Percentiles rank a stretch among this genome's conserved stretches.
Evolutionary conservation across 2,113 vertebrate species (phyloP).

Genomic region (Acanthisitta chloris): DNA sequence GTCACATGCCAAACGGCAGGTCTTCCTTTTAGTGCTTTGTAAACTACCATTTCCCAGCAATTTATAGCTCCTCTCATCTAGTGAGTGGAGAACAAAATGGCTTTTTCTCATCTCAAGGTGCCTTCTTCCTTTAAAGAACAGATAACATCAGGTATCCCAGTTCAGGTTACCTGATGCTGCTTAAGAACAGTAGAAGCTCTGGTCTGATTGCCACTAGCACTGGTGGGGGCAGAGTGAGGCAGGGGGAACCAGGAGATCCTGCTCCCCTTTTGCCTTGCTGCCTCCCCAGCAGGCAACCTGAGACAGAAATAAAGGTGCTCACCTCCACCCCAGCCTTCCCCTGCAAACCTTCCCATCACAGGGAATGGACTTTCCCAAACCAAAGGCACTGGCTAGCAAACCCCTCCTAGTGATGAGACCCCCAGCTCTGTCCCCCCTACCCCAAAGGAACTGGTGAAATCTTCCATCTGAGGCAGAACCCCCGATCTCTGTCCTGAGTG

Average conservation of each 20-base stretch:
- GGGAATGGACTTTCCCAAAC: neutral
- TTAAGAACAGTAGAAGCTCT: neutral
- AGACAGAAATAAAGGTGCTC: too few relatives aligned
- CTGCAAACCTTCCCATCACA: accelerated
- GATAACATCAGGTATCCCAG: neutral
- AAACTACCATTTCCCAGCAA: neutral
- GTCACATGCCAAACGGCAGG: neutral
- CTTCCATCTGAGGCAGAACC: neutral
- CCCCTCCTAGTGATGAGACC: neutral
- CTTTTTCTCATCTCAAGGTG: neutral
- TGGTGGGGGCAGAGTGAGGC: neutral
- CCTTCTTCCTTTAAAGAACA: neutral
- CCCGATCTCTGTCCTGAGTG: neutral
- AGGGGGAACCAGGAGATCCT: accelerated
- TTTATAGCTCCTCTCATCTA: neutral
- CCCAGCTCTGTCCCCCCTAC: neutral
- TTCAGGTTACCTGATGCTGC: neutral
- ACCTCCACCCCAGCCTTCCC: neutral
- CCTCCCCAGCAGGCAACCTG: neutral
- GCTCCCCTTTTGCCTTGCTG: neutral
- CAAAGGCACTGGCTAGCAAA: neutral
- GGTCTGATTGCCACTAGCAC: neutral
- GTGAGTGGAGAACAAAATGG: neutral
- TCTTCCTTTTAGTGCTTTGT: neutral
- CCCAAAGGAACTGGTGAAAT: neutral